phyloP scores from a whole-genome alignment of 1,140 invertebrate species.

The Drosophila rhopaloa region DNA sequence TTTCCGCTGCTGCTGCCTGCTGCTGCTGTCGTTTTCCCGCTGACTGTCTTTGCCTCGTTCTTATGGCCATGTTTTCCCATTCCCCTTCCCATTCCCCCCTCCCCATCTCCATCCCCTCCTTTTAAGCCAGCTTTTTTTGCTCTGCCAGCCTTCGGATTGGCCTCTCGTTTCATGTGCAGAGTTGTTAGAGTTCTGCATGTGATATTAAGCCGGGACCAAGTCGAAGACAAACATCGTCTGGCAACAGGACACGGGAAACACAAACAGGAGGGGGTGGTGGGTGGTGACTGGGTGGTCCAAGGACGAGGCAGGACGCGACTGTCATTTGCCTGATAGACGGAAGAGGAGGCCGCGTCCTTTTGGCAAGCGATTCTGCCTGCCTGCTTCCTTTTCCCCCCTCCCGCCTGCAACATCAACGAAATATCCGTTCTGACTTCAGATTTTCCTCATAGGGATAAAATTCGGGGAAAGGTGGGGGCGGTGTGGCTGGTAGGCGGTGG shows the following conservation, averaged over 20 bases:
- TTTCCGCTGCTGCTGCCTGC: constrained; percentile 45
- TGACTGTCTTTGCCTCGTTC: constrained; percentile 6
- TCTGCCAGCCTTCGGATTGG: constrained; percentile 37
- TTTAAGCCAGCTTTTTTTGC: constrained; percentile 48
- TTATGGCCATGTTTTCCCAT: background rate
- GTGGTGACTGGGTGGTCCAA: background rate
- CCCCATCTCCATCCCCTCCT: constrained; percentile 2
- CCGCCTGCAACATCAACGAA: constrained; percentile 45
- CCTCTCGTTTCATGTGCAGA: constrained; percentile 47
- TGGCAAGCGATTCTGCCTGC: constrained; percentile 37
- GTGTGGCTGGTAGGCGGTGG: background rate
- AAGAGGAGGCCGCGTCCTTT: constrained; percentile 24
- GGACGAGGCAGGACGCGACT: constrained; percentile 60
- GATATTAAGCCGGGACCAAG: constrained; percentile 54
- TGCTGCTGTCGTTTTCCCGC: constrained; percentile 22
- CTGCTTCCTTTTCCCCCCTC: background rate
- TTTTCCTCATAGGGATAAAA: constrained; percentile 10
- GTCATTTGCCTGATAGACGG: constrained; percentile 76
- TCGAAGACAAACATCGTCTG: constrained; percentile 58
- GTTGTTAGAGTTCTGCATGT: constrained; percentile 53
- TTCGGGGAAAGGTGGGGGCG: background rate
- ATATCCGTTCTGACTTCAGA: constrained; percentile 63
- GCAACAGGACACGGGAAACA: constrained; percentile 32
- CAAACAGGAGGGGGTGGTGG: constrained; percentile 6
- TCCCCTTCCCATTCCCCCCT: background rate